Evolutionary conservation across 2,113 vertebrate genomes (phyloP), one percentile per base, ranked within the genome.

Genomic region (Poeciliopsis retropinna): DNA sequence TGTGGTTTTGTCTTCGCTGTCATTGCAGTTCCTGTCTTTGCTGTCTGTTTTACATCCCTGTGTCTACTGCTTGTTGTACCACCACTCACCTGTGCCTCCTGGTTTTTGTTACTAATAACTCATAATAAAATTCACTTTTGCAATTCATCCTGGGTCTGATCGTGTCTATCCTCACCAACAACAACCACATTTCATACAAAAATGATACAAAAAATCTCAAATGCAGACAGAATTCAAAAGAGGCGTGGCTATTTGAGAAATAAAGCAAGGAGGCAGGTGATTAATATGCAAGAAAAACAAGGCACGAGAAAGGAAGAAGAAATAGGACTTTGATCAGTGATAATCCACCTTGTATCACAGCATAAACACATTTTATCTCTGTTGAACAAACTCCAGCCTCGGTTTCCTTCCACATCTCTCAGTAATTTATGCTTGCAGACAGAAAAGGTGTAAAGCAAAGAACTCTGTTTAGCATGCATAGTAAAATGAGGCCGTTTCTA

Each of bases 311-410:
- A 76, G 15, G 70, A 76, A 17, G 60, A 30, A 60, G 86, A 82
- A 86, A 87, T 63, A 44, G 71, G 79, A 86, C 73, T 70, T 34
- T 34, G 25, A 78, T 57, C 51, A 57, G 51, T n/a, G 51, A n/a
- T 51, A 39, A 22, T 57, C 67, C 73, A 37, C 32, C 64, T n/a
- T 34, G 14, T 37, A 22, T 15, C 37, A 28, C 22, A 57, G 76
- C 70, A 25, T 4, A 80, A 64, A 84, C 64, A 76, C 82, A 89
- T 92, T 84, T 76, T 73, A 76, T 83, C 78, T 72, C 75, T 85
- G 90, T 84, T 81, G n/a, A 85, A 85, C 74, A 86, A 86, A 67
- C 64, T 83, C 87, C 84, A 87, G 73, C 73, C 84, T 85, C 80
- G 80, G 73, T 81, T 81, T 84, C 80, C 70, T 85, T 80, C 61